Percentiles rank a stretch among this genome's conserved stretches.
Evolutionary conservation across 1,140 invertebrate genomes (phyloP).

Genomic region (Hydropsyche tenuis): DNA sequence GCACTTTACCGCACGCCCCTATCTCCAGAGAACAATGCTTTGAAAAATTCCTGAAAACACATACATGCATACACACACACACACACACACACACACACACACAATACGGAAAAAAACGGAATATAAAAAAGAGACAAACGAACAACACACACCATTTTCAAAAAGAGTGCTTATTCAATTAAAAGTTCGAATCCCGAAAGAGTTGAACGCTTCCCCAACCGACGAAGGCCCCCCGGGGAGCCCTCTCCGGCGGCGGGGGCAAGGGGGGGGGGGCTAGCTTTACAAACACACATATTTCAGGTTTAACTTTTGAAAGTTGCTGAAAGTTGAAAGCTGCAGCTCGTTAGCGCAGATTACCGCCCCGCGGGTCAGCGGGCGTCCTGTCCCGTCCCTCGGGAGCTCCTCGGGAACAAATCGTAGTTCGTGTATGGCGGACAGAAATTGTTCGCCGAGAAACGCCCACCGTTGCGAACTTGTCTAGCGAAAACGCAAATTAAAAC

Average conservation of each 20-base stretch:
- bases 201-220: neutral
- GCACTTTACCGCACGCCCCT: neutral
- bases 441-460: neutral
- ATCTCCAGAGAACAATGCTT: slow-evolving; percentile 6
- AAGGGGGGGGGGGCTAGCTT: slow-evolving; percentile 4
- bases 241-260: no score
- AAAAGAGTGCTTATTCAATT: slow-evolving; percentile 40
- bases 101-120: no score
- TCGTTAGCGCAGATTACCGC: slow-evolving; percentile 34
- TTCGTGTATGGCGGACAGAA: neutral
- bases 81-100: no score
- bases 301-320: slow-evolving; percentile 38
- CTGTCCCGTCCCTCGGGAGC: neutral
- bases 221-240: no score
- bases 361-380: slow-evolving; percentile 13
- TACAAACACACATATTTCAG: slow-evolving; percentile 37
- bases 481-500: no score
- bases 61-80: no score
- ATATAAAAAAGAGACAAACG: neutral
- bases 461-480: no score
- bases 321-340: slow-evolving; percentile 37
- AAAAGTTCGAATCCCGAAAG: slow-evolving; percentile 37
- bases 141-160: neutral
- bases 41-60: no score
- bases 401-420: slow-evolving; percentile 4